Percentiles rank a stretch among this genome's conserved stretches.
Conservation (phyloP, 2,113 vertebrate genomes). For the Phycodurus eques region DNA sequence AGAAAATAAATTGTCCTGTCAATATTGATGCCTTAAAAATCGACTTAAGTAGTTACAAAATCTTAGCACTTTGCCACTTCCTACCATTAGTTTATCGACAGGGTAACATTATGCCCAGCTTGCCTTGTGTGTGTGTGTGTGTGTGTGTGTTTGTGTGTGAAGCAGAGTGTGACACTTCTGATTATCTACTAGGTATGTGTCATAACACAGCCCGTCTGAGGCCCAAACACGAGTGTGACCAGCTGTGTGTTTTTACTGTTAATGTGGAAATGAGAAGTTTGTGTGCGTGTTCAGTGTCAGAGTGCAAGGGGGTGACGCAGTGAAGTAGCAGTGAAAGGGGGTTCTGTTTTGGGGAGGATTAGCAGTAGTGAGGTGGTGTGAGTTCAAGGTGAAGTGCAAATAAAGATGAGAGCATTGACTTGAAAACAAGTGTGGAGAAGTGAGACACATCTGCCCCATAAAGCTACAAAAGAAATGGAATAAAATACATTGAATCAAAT, state of each 20-base stretch:
- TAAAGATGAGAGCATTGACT: background rate
- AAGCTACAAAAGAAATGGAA: too few relatives aligned
- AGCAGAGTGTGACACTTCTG: constrained; percentile 58
- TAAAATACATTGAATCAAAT: too few relatives aligned
- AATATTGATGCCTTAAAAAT: too few relatives aligned
- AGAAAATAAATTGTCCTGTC: too few relatives aligned
- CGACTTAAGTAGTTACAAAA: too few relatives aligned
- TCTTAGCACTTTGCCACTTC: too few relatives aligned
- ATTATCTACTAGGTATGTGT: constrained; percentile 63
- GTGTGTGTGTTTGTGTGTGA: constrained; percentile 48
- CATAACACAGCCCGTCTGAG: constrained; percentile 53
- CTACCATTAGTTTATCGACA: too few relatives aligned
- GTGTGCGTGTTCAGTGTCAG: constrained; percentile 14
- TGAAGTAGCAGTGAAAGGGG: constrained; percentile 61
- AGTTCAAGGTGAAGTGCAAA: constrained; percentile 18
- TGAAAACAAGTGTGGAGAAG: background rate
- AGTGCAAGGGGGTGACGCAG: constrained; percentile 36
- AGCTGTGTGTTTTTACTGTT: constrained; percentile 53
- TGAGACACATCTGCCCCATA: too few relatives aligned
- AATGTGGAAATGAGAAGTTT: constrained; percentile 30
- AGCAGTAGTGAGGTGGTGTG: constrained; percentile 31
- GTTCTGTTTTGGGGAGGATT: constrained; percentile 61
- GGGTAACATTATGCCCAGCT: constrained; percentile 22
- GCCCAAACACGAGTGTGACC: constrained; percentile 40
- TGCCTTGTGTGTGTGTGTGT: constrained; percentile 34